Evolutionary conservation across 2,888 invertebrate genomes (phyloP), one percentile per base, ranked within the genome.

Genomic region (Andrena haemorrhoa): DNA sequence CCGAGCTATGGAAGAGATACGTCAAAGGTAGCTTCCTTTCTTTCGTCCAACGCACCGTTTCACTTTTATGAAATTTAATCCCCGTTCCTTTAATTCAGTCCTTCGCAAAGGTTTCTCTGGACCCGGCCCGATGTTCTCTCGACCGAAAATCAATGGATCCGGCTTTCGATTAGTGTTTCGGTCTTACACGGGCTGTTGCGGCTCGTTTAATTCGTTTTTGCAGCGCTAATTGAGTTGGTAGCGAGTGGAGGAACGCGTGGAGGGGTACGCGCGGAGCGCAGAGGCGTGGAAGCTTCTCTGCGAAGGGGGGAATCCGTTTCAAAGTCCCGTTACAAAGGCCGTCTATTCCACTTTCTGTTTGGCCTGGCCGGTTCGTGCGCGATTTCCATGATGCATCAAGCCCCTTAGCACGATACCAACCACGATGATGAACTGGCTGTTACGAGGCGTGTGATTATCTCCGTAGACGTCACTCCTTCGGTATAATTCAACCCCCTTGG

Each of bases 381-480:
- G 84, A 86, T 86, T 90, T 90, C 86, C 84, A 88, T 83, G 90
- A 91, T 91, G 90, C 91, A 91, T 92, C 92, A 89, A 87, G 85
- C 87, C 87, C 90, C 87, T 87, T 79, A 64, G 88, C 88, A 87
- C 89, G 90, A 91, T 91, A 91, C 85, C 90, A 82, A 91, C 85
- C 90, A 82, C 84, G 77, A 89, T 91, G 91, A 91, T 91, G 90
- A 91, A 92, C 91, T 88, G 90, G 89, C 90, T 91, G 90, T 89
- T 91, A 86, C 92, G 88, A 91, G 88, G 89, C 89, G 88, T 91
- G 90, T 92, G 91, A 92, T 93, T 93, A 93, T 92, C 93, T 91
- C 88, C 86, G 89, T 86, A 87, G 84, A 89, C 92, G 92, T 91
- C 91, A 88, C 89, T 91, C 90, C 86, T 85, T 81, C 74, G 85